Evolutionary conservation across 1,140 invertebrate species (phyloP).

Genomic region (Drosophila gunungcola): DNA sequence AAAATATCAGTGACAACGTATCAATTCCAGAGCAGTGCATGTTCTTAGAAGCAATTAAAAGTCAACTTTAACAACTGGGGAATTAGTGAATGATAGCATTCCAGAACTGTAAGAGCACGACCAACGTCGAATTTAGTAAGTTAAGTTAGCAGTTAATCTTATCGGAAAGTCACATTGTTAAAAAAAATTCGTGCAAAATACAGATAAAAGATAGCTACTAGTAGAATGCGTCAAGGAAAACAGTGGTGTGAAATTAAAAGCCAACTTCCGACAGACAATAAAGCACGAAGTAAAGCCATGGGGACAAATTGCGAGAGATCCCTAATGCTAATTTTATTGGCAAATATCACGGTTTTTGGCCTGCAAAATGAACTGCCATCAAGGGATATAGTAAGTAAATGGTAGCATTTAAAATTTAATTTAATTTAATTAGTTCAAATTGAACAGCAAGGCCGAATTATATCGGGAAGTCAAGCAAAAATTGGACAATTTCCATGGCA

Average conservation of each 20-base stretch:
- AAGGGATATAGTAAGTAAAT: slow-evolving; percentile 29
- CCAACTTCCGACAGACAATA: slow-evolving; percentile 7
- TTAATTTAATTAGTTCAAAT: neutral
- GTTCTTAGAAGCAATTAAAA: slow-evolving; percentile 1
- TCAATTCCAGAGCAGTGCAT: neutral
- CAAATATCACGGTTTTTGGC: neutral
- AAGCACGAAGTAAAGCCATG: slow-evolving; percentile 10
- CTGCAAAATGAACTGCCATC: neutral
- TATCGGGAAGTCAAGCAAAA: slow-evolving; percentile 50
- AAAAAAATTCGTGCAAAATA: slow-evolving; percentile 69
- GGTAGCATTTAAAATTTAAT: too few relatives aligned
- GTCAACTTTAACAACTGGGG: slow-evolving; percentile 1
- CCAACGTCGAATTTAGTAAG: slow-evolving; percentile 20
- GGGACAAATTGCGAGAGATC: neutral
- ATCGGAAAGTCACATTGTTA: slow-evolving; percentile 44
- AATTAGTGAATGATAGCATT: slow-evolving; percentile 4
- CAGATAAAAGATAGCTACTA: slow-evolving; percentile 21
- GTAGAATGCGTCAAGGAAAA: slow-evolving; percentile 12
- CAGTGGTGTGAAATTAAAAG: slow-evolving; percentile 19
- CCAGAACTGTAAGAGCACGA: neutral
- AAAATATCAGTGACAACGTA: neutral
- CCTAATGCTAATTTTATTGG: neutral
- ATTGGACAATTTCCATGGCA: slow-evolving; percentile 78
- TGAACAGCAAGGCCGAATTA: slow-evolving; percentile 66
- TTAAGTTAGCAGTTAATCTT: slow-evolving; percentile 24